Evolutionary conservation across 1,140 invertebrate species (phyloP).

Genomic region (Acyrthosiphon pisum): DNA sequence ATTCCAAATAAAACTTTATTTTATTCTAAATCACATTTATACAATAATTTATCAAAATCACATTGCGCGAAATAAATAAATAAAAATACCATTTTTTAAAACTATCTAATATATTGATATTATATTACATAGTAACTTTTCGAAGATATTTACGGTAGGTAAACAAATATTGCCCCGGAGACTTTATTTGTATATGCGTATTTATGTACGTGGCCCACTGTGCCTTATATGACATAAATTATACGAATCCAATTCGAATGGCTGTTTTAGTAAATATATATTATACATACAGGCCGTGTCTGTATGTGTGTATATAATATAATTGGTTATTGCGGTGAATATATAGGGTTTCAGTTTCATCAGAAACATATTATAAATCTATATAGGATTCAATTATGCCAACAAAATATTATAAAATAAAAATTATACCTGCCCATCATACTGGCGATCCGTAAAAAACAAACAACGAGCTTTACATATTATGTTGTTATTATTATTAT

Average conservation of each 20-base stretch:
- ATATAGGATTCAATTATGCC: neutral
- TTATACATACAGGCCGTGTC: neutral
- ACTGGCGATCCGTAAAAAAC: neutral
- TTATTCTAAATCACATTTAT: neutral
- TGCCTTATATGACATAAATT: slow-evolving; percentile 30
- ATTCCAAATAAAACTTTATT: neutral
- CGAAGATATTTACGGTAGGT: slow-evolving; percentile 12
- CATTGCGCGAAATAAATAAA: neutral
- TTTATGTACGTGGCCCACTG: neutral
- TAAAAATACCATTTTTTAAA: slow-evolving; percentile 14
- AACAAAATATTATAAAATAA: neutral
- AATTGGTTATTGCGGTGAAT: neutral
- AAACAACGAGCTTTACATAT: neutral
- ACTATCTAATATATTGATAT: neutral
- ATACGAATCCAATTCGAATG: neutral
- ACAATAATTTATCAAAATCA: neutral
- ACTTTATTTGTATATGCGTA: neutral
- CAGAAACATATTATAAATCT: neutral
- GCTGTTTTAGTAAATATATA: neutral
- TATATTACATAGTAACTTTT: neutral
- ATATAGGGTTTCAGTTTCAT: neutral
- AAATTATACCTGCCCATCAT: neutral
- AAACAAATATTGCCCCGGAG: slow-evolving; percentile 28
- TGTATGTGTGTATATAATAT: neutral
- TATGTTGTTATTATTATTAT: neutral